These are phyloP conservation scores for Falco naumanni DNA, from an alignment of 2,797 vertebrate species.

Conservation along the genomic window DNA sequence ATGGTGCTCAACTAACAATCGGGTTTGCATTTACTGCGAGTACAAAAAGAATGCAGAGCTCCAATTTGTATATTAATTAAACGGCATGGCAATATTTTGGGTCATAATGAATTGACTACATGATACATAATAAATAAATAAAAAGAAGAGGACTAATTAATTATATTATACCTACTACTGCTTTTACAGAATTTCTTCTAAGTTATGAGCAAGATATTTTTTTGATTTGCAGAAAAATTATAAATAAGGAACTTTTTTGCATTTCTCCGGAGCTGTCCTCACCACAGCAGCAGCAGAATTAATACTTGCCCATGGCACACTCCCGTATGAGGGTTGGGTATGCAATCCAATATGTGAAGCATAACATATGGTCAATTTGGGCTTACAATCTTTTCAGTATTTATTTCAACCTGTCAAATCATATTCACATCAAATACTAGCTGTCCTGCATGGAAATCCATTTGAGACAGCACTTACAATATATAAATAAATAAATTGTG, in stretches of 20 bases:
- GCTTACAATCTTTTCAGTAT: background rate
- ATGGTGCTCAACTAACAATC: background rate
- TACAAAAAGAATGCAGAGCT: background rate
- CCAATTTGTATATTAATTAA: background rate
- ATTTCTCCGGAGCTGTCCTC: background rate
- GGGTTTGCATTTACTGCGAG: background rate
- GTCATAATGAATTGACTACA: background rate
- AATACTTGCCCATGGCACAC: background rate
- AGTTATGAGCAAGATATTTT: background rate
- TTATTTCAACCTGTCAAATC: constrained; percentile 5
- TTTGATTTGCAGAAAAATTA: background rate
- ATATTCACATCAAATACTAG: background rate
- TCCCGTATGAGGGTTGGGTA: background rate
- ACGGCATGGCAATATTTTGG: background rate
- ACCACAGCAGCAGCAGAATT: background rate
- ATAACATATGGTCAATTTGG: background rate
- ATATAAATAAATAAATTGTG: background rate
- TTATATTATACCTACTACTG: background rate
- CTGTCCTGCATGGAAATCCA: background rate
- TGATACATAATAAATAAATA: no score
- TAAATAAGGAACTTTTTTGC: background rate
- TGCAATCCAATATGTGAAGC: background rate
- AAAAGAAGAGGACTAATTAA: background rate
- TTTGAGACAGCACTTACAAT: background rate
- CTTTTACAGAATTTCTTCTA: background rate